These are phyloP conservation scores for Myotis planiceps DNA, from an alignment of 2,797 vertebrate genomes.

Conservation along the genomic window DNA sequence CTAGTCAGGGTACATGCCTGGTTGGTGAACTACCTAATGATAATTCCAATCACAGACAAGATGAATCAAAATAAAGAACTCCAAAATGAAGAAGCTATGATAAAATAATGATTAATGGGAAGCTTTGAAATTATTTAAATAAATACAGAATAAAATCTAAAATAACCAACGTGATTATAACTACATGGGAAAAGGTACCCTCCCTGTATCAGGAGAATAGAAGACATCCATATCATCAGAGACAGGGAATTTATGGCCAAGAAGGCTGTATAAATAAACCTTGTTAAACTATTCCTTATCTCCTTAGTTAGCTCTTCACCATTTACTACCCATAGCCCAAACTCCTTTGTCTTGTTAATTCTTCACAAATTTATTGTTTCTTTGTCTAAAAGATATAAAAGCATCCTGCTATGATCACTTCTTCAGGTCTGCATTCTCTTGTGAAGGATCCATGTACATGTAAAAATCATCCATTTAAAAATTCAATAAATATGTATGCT, in stretches of 20 bases:
- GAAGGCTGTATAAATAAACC: neutral
- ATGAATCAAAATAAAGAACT: neutral
- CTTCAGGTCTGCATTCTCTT: neutral
- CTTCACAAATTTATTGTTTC: neutral
- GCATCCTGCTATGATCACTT: neutral
- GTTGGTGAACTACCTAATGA: neutral
- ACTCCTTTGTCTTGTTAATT: neutral
- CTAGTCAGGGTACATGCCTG: no score
- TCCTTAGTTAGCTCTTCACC: neutral
- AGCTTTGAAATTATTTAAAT: constrained; percentile 17
- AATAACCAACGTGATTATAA: neutral
- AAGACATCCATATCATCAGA: neutral
- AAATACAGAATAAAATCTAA: neutral
- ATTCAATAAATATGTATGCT: neutral
- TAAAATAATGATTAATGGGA: neutral
- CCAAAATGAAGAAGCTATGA: neutral
- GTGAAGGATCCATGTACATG: neutral
- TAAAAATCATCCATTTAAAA: neutral
- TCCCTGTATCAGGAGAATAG: neutral
- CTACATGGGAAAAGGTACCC: neutral
- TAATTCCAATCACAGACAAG: neutral
- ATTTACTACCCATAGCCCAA: neutral
- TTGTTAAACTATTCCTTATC: neutral
- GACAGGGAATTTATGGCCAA: neutral
- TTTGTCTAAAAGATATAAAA: constrained; percentile 7